Base-by-base conservation (phyloP, 2,888 invertebrate genomes). In the Coronaproctus castanopsis region DNA sequence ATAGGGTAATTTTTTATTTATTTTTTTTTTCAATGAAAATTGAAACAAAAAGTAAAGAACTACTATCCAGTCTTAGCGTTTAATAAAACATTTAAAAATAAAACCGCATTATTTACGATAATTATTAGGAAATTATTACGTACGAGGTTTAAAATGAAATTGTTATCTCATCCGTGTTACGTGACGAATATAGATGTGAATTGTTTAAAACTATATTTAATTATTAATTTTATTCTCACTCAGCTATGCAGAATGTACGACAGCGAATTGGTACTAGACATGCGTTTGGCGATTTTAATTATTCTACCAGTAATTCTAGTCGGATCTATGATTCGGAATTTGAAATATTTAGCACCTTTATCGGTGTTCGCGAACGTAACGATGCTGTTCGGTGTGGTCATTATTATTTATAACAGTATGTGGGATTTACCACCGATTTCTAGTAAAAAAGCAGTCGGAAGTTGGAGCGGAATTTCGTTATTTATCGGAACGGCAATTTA, bases 401-500 rank as follows among this genome's bases (percentile, higher is more conserved):
- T 85, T 24, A 87, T 90, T 2, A 73, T 91, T 60, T 84, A 84
- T 69, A 84, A 86, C 66, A 79, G 88, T 57, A 71, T 82, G 1
- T 78, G 79, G 66, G 83, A 85, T 66, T 72, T 92, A 50, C 87
- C 87, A 0, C 69, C 80, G 0, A 70, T 83, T 0, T 67, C 73
- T 0, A 74, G 78, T 50, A 77, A 85, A 62, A 71, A 71, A 1
- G 80, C 80, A 64, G 72, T 85, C 18, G 82, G 82, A 0, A 54
- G 63, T 20, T 64, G 63, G 60, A 69, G 71, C 61, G 77, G 76
- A 62, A 73, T 87, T 61, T 95, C 97, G 0, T 74, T 97, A 18
- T 97, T 87, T 71, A 93, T 97, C 69, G 96, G 96, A 54, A 96
- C 95, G 0, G 91, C 90, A 22, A 81, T 98, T 60, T 98, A 89